These are phyloP conservation scores for Temnopleurus reevesii DNA, from an alignment of 53 echinoderm and acorn worm species.

Conservation along the genomic window DNA sequence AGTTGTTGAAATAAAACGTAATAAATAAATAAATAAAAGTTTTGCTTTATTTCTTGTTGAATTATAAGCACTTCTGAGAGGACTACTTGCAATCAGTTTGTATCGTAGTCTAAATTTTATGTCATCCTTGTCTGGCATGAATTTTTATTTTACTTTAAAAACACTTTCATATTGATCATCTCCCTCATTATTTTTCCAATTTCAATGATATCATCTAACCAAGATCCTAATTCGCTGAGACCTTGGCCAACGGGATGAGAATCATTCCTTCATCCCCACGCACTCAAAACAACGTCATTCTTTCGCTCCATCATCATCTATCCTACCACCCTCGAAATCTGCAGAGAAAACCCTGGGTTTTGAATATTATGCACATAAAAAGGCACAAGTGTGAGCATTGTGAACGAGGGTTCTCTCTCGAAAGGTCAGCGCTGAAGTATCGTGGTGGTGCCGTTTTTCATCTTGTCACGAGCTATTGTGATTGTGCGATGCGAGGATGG, in stretches of 20 bases:
- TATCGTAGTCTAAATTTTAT: no score
- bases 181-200: no score
- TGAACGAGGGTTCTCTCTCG: background rate
- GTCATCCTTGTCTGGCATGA: no score
- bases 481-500: background rate
- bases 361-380: background rate
- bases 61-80: no score
- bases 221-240: background rate
- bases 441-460: conserved; percentile 8
- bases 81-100: no score
- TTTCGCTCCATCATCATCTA: background rate
- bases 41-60: no score
- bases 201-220: no score
- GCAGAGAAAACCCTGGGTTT: background rate
- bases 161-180: no score
- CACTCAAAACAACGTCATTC: background rate
- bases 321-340: background rate
- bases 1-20: no score
- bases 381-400: background rate
- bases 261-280: background rate
- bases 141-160: no score
- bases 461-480: background rate
- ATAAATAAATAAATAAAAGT: no score
- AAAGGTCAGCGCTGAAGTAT: conserved; percentile 8
- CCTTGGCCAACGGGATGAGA: background rate